A percentile compares a stretch with the other conserved stretches of the same genome.
Evolutionary conservation across 1,140 invertebrate genomes (phyloP).

Genomic region (Stenopsyche tienmushanensis): DNA sequence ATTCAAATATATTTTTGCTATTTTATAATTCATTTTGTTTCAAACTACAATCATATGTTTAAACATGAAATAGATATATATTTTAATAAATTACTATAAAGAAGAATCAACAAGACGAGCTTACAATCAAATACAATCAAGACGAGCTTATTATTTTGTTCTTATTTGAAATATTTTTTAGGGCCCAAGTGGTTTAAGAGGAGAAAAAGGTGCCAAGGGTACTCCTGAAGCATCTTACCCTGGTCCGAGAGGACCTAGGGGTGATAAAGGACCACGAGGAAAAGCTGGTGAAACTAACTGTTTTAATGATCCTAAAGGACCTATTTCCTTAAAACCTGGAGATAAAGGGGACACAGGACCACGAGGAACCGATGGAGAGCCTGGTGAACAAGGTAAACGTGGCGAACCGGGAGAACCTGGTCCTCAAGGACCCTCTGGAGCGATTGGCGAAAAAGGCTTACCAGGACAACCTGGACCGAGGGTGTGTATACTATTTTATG

Average conservation of each 20-base stretch:
- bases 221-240: slow-evolving; percentile 57
- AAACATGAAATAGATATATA: too few relatives aligned
- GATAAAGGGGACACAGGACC: slow-evolving; percentile 67
- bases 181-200: slow-evolving; percentile 68
- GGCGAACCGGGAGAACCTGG: slow-evolving; percentile 76
- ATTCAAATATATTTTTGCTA: not conserved
- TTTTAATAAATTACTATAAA: too few relatives aligned
- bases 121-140: not conserved
- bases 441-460: slow-evolving; percentile 81
- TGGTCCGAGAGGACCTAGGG: slow-evolving; percentile 54
- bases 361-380: slow-evolving; percentile 63
- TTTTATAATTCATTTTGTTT: too few relatives aligned
- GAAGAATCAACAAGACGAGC: not conserved
- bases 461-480: slow-evolving; percentile 74
- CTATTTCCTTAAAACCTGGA: slow-evolving; percentile 48
- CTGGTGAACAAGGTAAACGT: slow-evolving; percentile 60
- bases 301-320: slow-evolving; percentile 42
- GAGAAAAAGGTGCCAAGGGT: slow-evolving; percentile 75
- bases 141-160: not conserved
- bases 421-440: slow-evolving; percentile 53
- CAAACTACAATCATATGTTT: too few relatives aligned
- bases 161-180: slow-evolving; percentile 42
- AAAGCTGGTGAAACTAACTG: slow-evolving; percentile 40
- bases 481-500: slow-evolving; percentile 54
- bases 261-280: slow-evolving; percentile 64